Percentiles rank a stretch among this genome's conserved stretches.
phyloP scores from a whole-genome alignment of 2,797 vertebrate genomes.

The Mallotus villosus region DNA sequence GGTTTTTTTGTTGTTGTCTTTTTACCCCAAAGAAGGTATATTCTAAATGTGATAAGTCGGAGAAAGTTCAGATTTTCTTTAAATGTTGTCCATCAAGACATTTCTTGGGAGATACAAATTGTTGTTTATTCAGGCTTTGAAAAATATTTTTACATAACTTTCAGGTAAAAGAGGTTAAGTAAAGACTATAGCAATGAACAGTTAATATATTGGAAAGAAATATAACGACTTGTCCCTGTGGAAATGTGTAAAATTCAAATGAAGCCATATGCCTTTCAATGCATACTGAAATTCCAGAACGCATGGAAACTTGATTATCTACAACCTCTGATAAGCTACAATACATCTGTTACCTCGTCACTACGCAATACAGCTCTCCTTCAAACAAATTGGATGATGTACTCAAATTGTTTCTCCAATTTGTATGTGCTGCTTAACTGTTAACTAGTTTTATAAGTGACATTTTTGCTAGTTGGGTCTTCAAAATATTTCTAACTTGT shows the following conservation, averaged over 20 bases:
- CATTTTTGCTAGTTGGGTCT: slow-evolving; percentile 15
- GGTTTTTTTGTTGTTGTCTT: too few relatives aligned
- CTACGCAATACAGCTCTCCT: slow-evolving; percentile 77
- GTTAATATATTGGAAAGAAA: background rate
- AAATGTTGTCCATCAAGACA: too few relatives aligned
- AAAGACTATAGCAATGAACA: background rate
- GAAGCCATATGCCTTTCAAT: slow-evolving; percentile 56
- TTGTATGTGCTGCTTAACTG: slow-evolving; percentile 19
- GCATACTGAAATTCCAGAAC: slow-evolving; percentile 40
- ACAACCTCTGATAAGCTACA: slow-evolving; percentile 80
- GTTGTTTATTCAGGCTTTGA: too few relatives aligned
- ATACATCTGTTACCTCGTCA: slow-evolving; percentile 77
- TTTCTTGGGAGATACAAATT: too few relatives aligned
- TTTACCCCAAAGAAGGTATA: too few relatives aligned
- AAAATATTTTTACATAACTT: too few relatives aligned
- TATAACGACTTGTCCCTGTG: background rate
- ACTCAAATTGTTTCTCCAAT: slow-evolving; percentile 45
- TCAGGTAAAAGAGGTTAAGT: too few relatives aligned
- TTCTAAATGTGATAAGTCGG: too few relatives aligned
- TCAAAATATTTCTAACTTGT: slow-evolving; percentile 50
- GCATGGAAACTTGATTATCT: slow-evolving; percentile 50
- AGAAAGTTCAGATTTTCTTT: too few relatives aligned
- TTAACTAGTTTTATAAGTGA: slow-evolving; percentile 15
- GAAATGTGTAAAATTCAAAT: slow-evolving; percentile 31
- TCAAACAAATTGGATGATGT: slow-evolving; percentile 47